phyloP scores from a whole-genome alignment of 2,113 vertebrate species.

The Murina feae region DNA sequence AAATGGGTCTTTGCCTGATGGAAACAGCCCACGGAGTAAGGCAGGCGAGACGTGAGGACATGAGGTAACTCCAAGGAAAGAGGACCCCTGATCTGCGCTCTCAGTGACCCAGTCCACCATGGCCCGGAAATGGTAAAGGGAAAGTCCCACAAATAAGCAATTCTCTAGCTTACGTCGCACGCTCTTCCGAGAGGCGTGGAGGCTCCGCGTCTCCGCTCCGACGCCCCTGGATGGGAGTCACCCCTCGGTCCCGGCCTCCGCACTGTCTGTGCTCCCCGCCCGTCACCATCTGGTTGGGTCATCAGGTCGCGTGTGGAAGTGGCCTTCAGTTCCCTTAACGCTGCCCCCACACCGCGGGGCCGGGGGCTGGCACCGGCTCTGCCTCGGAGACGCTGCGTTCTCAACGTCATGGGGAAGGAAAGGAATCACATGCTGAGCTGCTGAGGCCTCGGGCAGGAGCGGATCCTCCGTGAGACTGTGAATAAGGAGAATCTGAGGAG shows the following conservation, averaged over 20 bases:
- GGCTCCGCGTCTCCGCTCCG: background rate
- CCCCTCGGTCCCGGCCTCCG: background rate
- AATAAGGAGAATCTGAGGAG: too few relatives aligned
- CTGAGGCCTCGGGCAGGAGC: too few relatives aligned
- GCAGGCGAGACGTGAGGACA: background rate
- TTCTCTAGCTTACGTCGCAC: background rate
- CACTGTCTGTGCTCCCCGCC: background rate
- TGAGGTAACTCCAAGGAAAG: background rate
- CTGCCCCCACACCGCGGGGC: background rate
- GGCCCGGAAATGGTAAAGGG: background rate
- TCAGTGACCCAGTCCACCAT: background rate
- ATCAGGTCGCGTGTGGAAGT: too few relatives aligned
- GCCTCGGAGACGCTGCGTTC: too few relatives aligned
- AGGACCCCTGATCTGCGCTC: background rate
- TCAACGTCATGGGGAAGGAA: too few relatives aligned
- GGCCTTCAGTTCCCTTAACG: background rate
- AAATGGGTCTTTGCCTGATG: background rate
- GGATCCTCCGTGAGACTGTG: too few relatives aligned
- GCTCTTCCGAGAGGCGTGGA: background rate
- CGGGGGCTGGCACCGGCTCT: too few relatives aligned
- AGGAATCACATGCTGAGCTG: too few relatives aligned
- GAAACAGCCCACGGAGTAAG: background rate
- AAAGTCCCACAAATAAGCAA: background rate
- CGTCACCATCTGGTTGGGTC: rapidly evolving
- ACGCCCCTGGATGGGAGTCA: background rate